Evolutionary conservation across 2,797 vertebrate genomes (phyloP), one percentile per base, ranked within the genome.

Genomic region (Setipinna tenuifilis): DNA sequence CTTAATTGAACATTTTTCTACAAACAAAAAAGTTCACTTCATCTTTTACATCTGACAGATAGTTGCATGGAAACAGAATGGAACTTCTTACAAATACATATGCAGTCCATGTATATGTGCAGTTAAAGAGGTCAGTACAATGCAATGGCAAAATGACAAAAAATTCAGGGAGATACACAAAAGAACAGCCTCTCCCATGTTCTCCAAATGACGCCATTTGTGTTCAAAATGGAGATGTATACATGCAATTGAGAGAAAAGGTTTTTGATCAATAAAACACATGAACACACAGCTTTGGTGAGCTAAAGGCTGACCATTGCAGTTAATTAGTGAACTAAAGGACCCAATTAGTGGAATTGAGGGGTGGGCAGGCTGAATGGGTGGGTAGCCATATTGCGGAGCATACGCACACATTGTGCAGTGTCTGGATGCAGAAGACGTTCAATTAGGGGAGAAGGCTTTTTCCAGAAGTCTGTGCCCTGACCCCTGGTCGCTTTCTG

Each of bases 301-400:
- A 71, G 31, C 44, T 23, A 35, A 71, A 25, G 65, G 10, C 58
- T 71, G 62, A 62, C 44, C 28, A 61, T 93, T 91, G 90, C 92
- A 94, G 94, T 95, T 95, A 95, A 95, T 96, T 94, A 94, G 93
- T 87, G 88, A 91, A 90, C 93, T 92, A 93, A 95, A 95, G 94
- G 93, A 90, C 86, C 94, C 94, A 95, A 96, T 96, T 95, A 96
- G 93, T 90, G 83, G 91, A 92, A 94, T 88, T 91, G 92, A 89
- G 89, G 90, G 87, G 87, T 85, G 46, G 91, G 87, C 92, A 19
- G 87, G 86, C 61, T 80, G 88, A 7, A 71, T 31, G 31, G 28
- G 31, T 35, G 68, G 71, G 71, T 21, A 91, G 91, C 90, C 95
- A 95, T 95, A 95, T 95, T 95, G 95, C 83, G 87, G 91, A 91